Conservation (phyloP, 2,888 invertebrate genomes). For the Hypercompe scribonia region DNA sequence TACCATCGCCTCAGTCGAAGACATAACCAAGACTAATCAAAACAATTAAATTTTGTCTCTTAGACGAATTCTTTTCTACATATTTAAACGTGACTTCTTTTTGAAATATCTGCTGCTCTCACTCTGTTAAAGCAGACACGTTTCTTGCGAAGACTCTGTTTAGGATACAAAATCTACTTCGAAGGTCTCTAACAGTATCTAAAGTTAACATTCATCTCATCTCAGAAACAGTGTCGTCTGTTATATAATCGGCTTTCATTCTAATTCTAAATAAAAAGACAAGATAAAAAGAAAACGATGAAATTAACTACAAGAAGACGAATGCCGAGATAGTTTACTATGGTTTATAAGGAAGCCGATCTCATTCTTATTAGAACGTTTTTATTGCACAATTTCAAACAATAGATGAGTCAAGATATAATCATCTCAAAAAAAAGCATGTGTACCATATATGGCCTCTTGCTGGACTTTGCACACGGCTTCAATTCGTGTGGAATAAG, state of each 20-base stretch:
- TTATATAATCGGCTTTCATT: too few species aligned
- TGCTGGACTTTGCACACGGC: slow-evolving; percentile 44
- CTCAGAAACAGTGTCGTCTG: too few species aligned
- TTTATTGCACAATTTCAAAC: slow-evolving; percentile 35
- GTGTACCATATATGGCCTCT: slow-evolving; percentile 1
- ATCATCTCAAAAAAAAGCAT: background rate
- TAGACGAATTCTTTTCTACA: too few species aligned
- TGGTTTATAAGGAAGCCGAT: background rate
- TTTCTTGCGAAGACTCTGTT: background rate
- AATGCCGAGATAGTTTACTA: background rate
- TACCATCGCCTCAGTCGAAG: background rate
- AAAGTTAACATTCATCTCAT: too few species aligned
- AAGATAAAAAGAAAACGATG: too few species aligned
- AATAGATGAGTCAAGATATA: slow-evolving; percentile 36
- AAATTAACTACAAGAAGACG: background rate
- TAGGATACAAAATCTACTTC: background rate
- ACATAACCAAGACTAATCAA: background rate
- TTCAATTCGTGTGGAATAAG: slow-evolving; percentile 25
- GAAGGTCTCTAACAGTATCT: too few species aligned
- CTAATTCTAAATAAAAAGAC: too few species aligned
- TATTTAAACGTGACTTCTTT: too few species aligned
- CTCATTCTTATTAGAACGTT: background rate
- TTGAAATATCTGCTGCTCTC: background rate
- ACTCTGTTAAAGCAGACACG: too few species aligned
- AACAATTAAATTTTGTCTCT: too few species aligned